A percentile compares a stretch with the other conserved stretches of the same genome.
These are phyloP conservation scores for Cryptoprocta ferox DNA, from an alignment of 2,797 vertebrate species.

Conservation along the genomic window DNA sequence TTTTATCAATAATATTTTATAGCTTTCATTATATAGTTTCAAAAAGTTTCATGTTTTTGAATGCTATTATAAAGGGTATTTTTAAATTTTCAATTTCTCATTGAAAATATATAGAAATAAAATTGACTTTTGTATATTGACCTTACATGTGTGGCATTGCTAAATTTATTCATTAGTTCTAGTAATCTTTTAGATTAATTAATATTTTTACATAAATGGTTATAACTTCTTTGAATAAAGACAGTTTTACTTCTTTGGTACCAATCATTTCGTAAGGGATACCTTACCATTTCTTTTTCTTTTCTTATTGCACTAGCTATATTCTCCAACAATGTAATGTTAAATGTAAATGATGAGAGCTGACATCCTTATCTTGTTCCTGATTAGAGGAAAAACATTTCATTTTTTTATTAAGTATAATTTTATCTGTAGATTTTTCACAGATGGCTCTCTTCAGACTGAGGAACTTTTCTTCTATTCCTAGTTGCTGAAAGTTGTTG, in stretches of 20 bases:
- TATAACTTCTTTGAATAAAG: not conserved
- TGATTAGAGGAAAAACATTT: not conserved
- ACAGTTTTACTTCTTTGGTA: not conserved
- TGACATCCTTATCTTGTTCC: not conserved
- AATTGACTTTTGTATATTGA: not conserved
- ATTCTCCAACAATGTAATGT: not conserved
- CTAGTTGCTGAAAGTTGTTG: not conserved
- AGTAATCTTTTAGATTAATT: not conserved
- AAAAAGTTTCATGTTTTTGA: conserved; percentile 44
- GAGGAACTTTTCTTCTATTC: not conserved
- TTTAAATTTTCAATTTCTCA: not conserved
- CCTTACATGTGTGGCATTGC: not conserved
- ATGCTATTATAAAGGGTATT: not conserved
- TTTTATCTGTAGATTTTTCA: not conserved
- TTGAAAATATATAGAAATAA: conserved; percentile 29
- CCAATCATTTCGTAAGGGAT: not conserved
- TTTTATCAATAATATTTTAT: not conserved
- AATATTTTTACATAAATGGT: not conserved
- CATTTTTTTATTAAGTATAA: not conserved
- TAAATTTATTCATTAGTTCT: not conserved
- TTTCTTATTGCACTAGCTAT: not conserved
- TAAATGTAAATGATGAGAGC: not conserved
- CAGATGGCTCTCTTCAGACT: not conserved
- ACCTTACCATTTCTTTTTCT: not conserved
- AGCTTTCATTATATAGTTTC: not conserved